Conservation (phyloP, 2,888 invertebrate species). For the Zhengitettix transpicula region DNA sequence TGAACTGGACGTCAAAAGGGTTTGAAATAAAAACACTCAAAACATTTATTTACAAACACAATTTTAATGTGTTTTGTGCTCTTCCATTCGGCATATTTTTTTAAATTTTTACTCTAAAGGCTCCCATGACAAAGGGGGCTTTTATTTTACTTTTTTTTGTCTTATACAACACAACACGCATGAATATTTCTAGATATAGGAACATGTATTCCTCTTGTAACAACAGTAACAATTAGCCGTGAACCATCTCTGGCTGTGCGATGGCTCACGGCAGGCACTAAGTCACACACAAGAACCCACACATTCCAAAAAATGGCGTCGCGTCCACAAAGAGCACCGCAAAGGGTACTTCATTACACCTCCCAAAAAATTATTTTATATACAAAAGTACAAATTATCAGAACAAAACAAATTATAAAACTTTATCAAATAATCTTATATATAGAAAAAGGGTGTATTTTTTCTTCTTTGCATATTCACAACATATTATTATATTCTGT, state of each 20-base stretch:
- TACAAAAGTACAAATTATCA: no score
- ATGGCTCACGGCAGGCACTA: conserved; percentile 12
- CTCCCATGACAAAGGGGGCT: not conserved
- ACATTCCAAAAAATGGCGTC: no score
- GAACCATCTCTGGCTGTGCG: conserved; percentile 11
- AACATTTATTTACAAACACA: not conserved
- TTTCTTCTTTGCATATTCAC: no score
- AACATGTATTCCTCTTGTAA: not conserved
- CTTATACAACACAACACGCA: not conserved
- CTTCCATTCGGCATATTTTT: conserved; percentile 1
- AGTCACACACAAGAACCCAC: not conserved
- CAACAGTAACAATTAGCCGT: conserved; percentile 4
- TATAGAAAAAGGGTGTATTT: no score
- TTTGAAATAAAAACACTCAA: no score
- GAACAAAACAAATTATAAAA: no score
- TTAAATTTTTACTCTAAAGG: not conserved
- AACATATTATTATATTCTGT: no score
- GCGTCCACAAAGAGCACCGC: no score
- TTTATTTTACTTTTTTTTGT: not conserved
- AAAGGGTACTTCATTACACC: no score
- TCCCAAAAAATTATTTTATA: no score
- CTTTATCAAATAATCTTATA: no score
- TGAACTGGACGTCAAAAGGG: no score
- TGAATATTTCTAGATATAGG: not conserved
- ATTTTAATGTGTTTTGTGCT: conserved; percentile 3